These are phyloP conservation scores for Centropus unirufus DNA, from an alignment of 2,113 vertebrate genomes.

Conservation along the genomic window DNA sequence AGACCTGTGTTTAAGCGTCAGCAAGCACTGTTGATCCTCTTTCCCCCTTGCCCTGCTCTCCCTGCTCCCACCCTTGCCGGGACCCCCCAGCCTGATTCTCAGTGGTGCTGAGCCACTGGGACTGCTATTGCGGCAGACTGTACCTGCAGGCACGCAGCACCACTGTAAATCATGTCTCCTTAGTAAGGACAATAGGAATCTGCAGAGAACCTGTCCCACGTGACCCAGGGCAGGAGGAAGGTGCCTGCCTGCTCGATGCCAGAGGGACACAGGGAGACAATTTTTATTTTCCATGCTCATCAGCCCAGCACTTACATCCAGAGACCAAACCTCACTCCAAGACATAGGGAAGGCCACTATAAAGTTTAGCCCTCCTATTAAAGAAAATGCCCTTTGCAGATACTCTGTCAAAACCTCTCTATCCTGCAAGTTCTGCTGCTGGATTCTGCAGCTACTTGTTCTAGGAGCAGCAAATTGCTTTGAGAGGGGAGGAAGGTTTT, in stretches of 20 bases:
- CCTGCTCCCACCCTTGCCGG: not conserved
- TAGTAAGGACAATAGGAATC: conserved; percentile 24
- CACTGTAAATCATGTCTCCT: conserved; percentile 48
- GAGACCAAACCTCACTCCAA: conserved; percentile 44
- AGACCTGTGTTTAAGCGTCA: conserved; percentile 33
- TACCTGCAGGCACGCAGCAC: not conserved
- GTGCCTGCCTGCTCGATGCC: conserved; percentile 14
- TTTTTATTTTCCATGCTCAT: not conserved
- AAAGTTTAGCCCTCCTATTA: conserved; percentile 20
- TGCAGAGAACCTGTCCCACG: conserved; percentile 19
- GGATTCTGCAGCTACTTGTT: not conserved
- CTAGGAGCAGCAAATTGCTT: not conserved
- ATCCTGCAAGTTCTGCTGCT: not conserved
- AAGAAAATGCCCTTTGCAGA: conserved; percentile 25
- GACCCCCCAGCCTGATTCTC: conserved; percentile 43
- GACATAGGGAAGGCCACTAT: conserved; percentile 3
- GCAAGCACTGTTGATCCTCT: conserved; percentile 42
- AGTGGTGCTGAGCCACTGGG: not conserved
- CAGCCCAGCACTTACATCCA: conserved; percentile 14
- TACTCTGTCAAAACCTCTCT: conserved; percentile 25
- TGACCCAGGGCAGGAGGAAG: conserved; percentile 24
- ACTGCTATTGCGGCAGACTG: not conserved
- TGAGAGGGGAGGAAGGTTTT: not conserved
- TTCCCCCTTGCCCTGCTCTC: not conserved
- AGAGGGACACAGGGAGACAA: not conserved